These are phyloP conservation scores for Gerosis bhagava DNA, from an alignment of 2,888 invertebrate genomes.

Conservation along the genomic window DNA sequence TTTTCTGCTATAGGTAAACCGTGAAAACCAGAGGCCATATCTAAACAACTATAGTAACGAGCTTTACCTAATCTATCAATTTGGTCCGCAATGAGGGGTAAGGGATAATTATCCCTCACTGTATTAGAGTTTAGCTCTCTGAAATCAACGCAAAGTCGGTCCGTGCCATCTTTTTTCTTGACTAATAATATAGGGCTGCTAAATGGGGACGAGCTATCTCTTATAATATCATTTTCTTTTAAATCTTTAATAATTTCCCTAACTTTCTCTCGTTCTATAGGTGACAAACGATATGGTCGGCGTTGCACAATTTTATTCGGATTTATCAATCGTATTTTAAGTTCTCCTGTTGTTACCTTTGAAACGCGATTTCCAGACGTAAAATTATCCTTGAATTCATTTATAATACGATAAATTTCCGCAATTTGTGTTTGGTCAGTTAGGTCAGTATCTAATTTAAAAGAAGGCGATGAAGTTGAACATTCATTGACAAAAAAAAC, in stretches of 20 bases:
- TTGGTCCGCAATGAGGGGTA: constrained; percentile 27
- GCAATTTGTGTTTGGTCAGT: background rate
- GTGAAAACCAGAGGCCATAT: constrained; percentile 36
- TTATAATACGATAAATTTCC: background rate
- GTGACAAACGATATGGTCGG: too few species aligned
- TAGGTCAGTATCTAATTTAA: constrained; percentile 2
- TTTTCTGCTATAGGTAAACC: constrained; percentile 32
- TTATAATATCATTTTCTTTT: too few species aligned
- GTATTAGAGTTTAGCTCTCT: constrained; percentile 35
- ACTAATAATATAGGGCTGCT: constrained; percentile 39
- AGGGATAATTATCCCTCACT: constrained; percentile 32
- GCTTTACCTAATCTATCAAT: constrained; percentile 10
- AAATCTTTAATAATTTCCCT: too few species aligned
- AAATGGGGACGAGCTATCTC: too few species aligned
- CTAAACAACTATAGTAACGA: constrained; percentile 12
- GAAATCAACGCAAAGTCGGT: constrained; percentile 39
- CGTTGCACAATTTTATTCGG: too few species aligned
- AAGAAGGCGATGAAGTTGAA: background rate
- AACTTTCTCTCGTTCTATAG: too few species aligned
- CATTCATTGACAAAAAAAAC: constrained; percentile 1
- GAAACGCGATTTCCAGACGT: background rate
- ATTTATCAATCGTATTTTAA: too few species aligned
- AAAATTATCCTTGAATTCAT: constrained; percentile 1
- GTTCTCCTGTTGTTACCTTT: constrained; percentile 24
- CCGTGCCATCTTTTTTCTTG: constrained; percentile 39